Percentiles rank a stretch among this genome's conserved stretches.
Conservation (phyloP, 2,113 vertebrate species). For the Brachionichthys hirsutus region DNA sequence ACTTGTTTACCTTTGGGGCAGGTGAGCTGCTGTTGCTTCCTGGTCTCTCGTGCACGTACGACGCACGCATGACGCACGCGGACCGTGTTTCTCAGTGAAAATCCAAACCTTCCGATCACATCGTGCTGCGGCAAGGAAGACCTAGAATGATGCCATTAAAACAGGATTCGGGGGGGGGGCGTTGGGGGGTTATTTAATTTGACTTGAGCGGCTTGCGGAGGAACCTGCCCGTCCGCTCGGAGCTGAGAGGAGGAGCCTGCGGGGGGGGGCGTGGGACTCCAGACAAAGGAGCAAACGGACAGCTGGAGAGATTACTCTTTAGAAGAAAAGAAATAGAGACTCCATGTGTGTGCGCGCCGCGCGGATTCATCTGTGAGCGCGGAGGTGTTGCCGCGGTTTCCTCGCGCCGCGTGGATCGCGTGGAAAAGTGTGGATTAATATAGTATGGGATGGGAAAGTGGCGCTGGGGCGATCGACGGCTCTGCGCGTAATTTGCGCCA, state of each 20-base stretch:
- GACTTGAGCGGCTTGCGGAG: conserved; percentile 64
- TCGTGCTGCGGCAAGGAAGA: no score
- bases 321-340: background rate
- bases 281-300: conserved; percentile 74
- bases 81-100: no score
- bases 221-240: conserved; percentile 73
- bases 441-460: conserved; percentile 69
- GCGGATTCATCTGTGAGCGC: conserved; percentile 19
- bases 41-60: no score
- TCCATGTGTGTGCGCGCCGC: conserved; percentile 17
- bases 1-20: conserved; percentile 54
- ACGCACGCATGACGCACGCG: no score
- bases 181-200: conserved; percentile 26
- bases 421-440: conserved; percentile 38
- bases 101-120: no score
- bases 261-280: conserved; percentile 65
- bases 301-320: no score
- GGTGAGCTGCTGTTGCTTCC: conserved; percentile 35
- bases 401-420: conserved; percentile 38
- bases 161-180: no score
- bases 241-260: conserved; percentile 70
- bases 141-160: no score
- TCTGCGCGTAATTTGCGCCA: conserved; percentile 66
- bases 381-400: conserved; percentile 24
- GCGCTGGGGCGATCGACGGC: conserved; percentile 44